Percentiles rank a stretch among this genome's conserved stretches.
These are phyloP conservation scores for Bombus terrestris DNA, from an alignment of 1,140 invertebrate species.

Conservation along the genomic window DNA sequence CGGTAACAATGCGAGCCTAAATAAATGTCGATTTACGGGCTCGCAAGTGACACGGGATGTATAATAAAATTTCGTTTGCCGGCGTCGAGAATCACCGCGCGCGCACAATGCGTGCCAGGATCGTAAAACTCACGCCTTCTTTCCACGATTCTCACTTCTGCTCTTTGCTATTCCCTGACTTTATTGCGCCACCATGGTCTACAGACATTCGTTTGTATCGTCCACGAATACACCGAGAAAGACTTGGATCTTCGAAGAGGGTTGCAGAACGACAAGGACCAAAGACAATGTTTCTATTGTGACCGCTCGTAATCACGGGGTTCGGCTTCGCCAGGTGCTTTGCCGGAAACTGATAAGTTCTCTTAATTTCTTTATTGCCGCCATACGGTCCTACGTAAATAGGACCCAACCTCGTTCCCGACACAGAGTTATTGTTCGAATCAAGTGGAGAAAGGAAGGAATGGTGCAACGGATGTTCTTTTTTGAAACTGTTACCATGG, in stretches of 20 bases:
- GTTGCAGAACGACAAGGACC: not conserved
- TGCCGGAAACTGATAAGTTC: conserved; percentile 75
- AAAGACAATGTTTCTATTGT: conserved; percentile 69
- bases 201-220: conserved; percentile 70
- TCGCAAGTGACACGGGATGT: conserved; percentile 50
- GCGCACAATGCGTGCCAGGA: conserved; percentile 60
- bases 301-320: conserved; percentile 57
- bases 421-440: conserved; percentile 54
- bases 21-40: conserved; percentile 65
- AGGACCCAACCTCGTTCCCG: conserved; percentile 15
- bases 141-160: conserved; percentile 68
- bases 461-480: conserved; percentile 16
- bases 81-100: conserved; percentile 11
- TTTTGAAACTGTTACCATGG: not conserved
- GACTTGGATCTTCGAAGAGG: conserved; percentile 9
- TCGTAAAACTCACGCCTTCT: conserved; percentile 75
- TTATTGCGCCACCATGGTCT: conserved; percentile 68
- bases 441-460: conserved; percentile 29
- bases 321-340: conserved; percentile 71
- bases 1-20: conserved; percentile 52
- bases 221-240: conserved; percentile 17
- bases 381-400: conserved; percentile 61
- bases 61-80: conserved; percentile 68
- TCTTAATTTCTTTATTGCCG: conserved; percentile 75
- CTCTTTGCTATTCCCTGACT: conserved; percentile 61